phyloP scores from a whole-genome alignment of 2,888 invertebrate genomes.

The Nephrotoma guestfalica region DNA sequence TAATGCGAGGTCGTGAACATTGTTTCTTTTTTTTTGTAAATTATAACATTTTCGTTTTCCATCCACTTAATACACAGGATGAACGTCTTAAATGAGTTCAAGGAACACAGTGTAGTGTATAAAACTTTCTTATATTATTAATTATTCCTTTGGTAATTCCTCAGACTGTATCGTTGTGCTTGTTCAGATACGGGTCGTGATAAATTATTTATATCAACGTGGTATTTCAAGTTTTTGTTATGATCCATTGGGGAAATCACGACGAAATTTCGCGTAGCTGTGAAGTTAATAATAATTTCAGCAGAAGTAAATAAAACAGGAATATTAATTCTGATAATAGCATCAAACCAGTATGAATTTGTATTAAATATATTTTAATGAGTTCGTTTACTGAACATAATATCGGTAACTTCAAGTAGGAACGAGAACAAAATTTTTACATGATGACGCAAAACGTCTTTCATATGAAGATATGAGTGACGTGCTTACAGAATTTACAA shows the following conservation, averaged over 20 bases:
- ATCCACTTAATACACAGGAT: neutral
- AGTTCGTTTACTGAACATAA: too few species aligned
- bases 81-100: neutral
- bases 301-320: neutral
- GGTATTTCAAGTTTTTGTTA: neutral
- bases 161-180: neutral
- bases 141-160: neutral
- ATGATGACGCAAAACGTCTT: too few species aligned
- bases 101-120: neutral
- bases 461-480: too few species aligned
- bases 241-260: neutral
- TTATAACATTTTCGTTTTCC: neutral
- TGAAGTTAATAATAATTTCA: neutral
- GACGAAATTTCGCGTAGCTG: neutral
- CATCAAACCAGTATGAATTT: too few species aligned
- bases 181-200: neutral
- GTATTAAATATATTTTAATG: too few species aligned
- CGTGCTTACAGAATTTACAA: too few species aligned
- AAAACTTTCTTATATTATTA: neutral
- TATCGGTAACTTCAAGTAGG: too few species aligned
- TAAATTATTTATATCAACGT: neutral
- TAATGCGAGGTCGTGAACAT: neutral
- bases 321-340: too few species aligned
- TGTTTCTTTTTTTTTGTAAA: too few species aligned
- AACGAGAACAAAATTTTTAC: too few species aligned